Evolutionary conservation across 2,113 vertebrate genomes (phyloP), one percentile per base, ranked within the genome.

Genomic region (Electrona antarctica): DNA sequence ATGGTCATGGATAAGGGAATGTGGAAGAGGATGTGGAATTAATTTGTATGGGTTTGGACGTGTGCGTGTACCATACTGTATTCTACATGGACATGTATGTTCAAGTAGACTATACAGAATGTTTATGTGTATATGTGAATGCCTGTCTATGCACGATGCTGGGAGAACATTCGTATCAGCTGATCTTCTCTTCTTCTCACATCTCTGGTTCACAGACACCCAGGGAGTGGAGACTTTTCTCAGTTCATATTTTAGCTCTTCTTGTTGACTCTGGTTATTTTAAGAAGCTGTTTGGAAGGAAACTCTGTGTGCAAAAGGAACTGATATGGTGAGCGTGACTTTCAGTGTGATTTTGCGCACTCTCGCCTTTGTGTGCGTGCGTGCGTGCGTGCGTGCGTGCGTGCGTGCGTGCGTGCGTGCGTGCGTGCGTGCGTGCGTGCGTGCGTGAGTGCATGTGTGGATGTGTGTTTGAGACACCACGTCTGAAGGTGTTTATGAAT

Each of bases 191-290:
- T 41, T 33, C 67, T 81, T 73, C 63, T 82, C 59, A n/a, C 51
- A 28, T 52, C 13, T 47, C 75, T 64, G 80, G 58, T 13, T 12
- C 55, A 41, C 47, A 59, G 69, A 79, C 75, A 79, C 78, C 74
- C 61, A 54, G 73, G 6, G 77, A 84, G 83, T 76, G 88, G 74
- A 75, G 82, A 75, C 71, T 75, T 87, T 87, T 90, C 87, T 81
- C 87, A 59, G 86, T 79, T 83, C 84, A 87, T 87, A 88, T 86
- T 87, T 86, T 84, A 85, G 79, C 87, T 83, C 71, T 77, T 76
- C 81, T 82, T 84, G 69, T 83, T 77, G 74, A 33, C 84, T 85
- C 56, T 86, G 88, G 88, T 88, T 90, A 87, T 82, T 86, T 89
- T 80, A 79, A 79, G 83, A 46, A 71, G 73, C 74, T 74, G 69